Conservation (phyloP, 2,888 invertebrate genomes). For the Sturmia bella region DNA sequence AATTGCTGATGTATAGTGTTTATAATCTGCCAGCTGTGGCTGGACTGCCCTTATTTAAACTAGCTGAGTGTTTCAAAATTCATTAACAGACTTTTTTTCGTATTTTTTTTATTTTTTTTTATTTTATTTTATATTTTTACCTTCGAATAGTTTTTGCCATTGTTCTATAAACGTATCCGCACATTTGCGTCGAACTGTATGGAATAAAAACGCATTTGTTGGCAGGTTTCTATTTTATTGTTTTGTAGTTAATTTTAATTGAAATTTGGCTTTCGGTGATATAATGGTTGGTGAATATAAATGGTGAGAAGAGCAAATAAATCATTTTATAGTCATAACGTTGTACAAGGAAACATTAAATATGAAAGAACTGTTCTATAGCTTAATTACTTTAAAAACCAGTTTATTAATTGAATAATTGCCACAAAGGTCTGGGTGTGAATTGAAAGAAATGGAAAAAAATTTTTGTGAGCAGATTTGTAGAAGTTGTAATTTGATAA, state of each 20-base stretch:
- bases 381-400: too few relatives aligned
- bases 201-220: slow-evolving; percentile 53
- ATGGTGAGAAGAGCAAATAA: slow-evolving; percentile 35
- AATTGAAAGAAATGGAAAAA: background rate
- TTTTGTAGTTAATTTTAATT: slow-evolving; percentile 67
- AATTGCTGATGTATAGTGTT: too few relatives aligned
- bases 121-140: too few relatives aligned
- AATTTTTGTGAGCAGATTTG: too few relatives aligned
- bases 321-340: background rate
- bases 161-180: slow-evolving; percentile 4
- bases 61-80: background rate
- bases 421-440: background rate
- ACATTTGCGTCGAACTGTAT: slow-evolving; percentile 19
- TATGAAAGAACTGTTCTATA: background rate
- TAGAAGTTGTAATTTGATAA: too few relatives aligned
- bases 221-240: slow-evolving; percentile 57
- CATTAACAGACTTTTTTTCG: slow-evolving; percentile 2
- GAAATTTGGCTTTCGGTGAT: slow-evolving; percentile 58
- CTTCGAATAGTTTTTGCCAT: background rate
- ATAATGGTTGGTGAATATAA: slow-evolving; percentile 29
- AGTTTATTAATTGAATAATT: slow-evolving; percentile 18
- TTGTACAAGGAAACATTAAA: background rate
- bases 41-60: background rate
- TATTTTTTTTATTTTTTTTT: background rate
- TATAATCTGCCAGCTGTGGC: too few relatives aligned